phyloP scores from a whole-genome alignment of 2,797 vertebrate genomes.

The Pantherophis vulpinus region DNA sequence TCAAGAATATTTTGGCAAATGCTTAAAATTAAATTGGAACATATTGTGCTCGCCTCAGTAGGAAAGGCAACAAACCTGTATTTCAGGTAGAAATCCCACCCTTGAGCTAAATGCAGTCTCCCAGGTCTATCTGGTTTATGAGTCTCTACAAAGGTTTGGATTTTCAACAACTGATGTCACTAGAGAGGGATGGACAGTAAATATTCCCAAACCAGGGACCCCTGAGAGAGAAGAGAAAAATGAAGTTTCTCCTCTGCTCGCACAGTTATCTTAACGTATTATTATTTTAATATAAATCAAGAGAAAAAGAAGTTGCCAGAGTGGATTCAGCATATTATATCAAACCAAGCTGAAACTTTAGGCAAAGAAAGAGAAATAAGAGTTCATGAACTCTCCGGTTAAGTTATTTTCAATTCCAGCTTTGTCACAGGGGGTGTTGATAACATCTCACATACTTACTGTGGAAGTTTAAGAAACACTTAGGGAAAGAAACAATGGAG shows the following conservation, averaged over 20 bases:
- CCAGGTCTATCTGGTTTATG: neutral
- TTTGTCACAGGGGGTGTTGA: neutral
- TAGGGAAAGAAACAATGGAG: neutral
- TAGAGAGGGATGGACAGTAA: neutral
- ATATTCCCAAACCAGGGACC: neutral
- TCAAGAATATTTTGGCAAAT: neutral
- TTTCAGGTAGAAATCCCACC: neutral
- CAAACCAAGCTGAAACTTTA: neutral
- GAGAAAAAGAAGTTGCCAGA: neutral
- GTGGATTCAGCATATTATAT: neutral
- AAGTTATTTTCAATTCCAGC: neutral
- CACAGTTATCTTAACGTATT: neutral
- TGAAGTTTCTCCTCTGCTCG: neutral
- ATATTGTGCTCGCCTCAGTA: neutral
- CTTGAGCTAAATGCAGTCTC: neutral
- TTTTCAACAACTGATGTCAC: neutral
- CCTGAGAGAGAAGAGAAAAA: neutral
- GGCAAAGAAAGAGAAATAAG: neutral
- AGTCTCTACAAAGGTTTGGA: neutral
- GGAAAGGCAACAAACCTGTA: neutral
- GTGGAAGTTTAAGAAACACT: neutral
- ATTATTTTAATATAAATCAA: neutral
- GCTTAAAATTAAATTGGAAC: neutral
- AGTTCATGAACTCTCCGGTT: neutral
- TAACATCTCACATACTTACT: neutral